A percentile compares a stretch with the other conserved stretches of the same genome.
phyloP scores from a whole-genome alignment of 1,140 invertebrate genomes.

The Dendroctonus valens region DNA sequence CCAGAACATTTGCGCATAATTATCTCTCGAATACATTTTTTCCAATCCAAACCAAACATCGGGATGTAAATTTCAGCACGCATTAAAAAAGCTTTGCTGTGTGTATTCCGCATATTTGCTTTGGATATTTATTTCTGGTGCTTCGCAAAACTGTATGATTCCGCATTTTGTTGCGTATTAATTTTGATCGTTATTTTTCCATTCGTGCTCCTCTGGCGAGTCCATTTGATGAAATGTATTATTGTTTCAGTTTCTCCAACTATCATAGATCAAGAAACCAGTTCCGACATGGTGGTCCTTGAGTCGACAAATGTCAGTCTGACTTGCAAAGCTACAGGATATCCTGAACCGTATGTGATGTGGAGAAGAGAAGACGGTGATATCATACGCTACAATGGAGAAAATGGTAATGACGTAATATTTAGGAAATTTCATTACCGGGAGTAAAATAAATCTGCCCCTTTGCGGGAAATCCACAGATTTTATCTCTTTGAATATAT shows the following conservation, averaged over 20 bases:
- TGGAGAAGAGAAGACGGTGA: constrained; percentile 87
- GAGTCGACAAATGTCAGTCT: constrained; percentile 86
- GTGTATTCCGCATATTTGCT: too few relatives aligned
- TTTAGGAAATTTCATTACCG: constrained; percentile 26
- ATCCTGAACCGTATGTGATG: constrained; percentile 87
- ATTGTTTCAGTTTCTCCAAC: constrained; percentile 69
- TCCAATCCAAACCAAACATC: too few relatives aligned
- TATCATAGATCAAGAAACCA: constrained; percentile 81
- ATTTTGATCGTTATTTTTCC: too few relatives aligned
- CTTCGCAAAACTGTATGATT: too few relatives aligned
- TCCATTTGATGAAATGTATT: not conserved
- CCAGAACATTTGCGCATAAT: too few relatives aligned
- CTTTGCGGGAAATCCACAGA: constrained; percentile 5
- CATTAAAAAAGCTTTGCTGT: too few relatives aligned
- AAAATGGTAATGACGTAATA: constrained; percentile 63
- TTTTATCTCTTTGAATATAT: not conserved
- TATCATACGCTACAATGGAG: constrained; percentile 82
- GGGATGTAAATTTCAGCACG: too few relatives aligned
- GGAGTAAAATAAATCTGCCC: constrained; percentile 10
- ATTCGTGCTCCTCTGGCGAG: not conserved
- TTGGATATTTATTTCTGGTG: too few relatives aligned
- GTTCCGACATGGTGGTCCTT: constrained; percentile 84
- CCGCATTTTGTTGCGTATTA: too few relatives aligned
- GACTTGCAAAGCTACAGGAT: constrained; percentile 83
- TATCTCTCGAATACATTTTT: too few relatives aligned